phyloP scores from a whole-genome alignment of 2,797 vertebrate species.

The Gymnodraco acuticeps region DNA sequence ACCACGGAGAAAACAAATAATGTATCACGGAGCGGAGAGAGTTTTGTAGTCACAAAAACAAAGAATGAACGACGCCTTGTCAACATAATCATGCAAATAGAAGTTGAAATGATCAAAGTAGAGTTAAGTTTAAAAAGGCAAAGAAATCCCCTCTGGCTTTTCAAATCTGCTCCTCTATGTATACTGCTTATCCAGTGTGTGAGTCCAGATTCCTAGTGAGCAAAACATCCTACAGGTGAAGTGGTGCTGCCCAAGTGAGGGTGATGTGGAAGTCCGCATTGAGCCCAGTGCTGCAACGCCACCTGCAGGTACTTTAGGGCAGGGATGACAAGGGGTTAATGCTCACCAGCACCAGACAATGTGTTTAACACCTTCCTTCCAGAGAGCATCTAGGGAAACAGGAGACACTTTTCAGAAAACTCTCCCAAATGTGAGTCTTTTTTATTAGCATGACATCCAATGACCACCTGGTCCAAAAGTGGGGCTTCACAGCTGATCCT shows the following conservation, averaged over 20 bases:
- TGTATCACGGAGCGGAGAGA: conserved; percentile 42
- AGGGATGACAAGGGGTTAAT: background rate
- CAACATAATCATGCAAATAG: conserved; percentile 26
- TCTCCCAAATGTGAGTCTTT: background rate
- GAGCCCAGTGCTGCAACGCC: conserved; percentile 53
- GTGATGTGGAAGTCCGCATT: conserved; percentile 10
- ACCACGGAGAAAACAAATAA: conserved; percentile 68
- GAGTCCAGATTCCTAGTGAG: conserved; percentile 51
- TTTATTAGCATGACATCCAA: background rate
- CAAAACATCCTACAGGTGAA: conserved; percentile 56
- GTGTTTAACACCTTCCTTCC: background rate
- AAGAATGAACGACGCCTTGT: conserved; percentile 53
- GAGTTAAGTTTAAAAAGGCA: background rate
- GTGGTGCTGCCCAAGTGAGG: conserved; percentile 14
- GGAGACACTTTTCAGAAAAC: background rate
- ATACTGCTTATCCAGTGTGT: conserved; percentile 35
- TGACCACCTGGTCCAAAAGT: background rate
- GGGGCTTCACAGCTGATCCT: background rate
- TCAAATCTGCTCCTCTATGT: conserved; percentile 19
- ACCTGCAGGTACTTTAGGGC: conserved; percentile 53
- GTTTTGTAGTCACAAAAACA: conserved; percentile 65
- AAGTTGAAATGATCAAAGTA: background rate
- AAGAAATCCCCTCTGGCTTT: background rate
- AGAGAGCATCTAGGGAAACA: background rate
- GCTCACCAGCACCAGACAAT: background rate